Base-by-base conservation (phyloP, 2,113 vertebrate genomes). In the Lophius piscatorius region DNA sequence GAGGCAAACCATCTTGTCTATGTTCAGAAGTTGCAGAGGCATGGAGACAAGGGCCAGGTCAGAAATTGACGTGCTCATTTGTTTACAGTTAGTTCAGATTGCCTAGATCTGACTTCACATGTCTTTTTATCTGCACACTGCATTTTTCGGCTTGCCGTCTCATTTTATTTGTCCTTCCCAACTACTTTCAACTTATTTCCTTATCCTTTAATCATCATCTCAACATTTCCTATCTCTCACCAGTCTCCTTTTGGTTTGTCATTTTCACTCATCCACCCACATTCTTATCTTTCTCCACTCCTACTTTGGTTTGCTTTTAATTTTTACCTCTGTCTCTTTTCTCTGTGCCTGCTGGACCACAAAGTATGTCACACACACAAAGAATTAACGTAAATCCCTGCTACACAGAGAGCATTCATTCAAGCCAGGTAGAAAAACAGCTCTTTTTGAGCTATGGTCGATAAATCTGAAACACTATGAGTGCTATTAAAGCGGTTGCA, bases 331-430 rank as follows among this genome's bases (percentile, higher is more conserved):
- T 46, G 24, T 63, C 55, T 72, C 56, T 49, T 6, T 48, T 61
- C 72, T 28, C 33, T 58, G 49, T 74, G 44, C 67, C 62, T 51
- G 41, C 66, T 64, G 77, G 69, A 81, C 74, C 66, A 72, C 33
- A 4, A 81, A 72, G 82, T 81, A 83, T 81, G 75, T 81, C 75
- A 65, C 85, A 77, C 80, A 83, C 85, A 70, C 59, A 73, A 66
- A 77, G 78, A 79, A 80, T 81, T 72, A 80, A 81, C 73, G 78
- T 83, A 75, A 73, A 49, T 38, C 72, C 66, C 71, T 51, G 0
- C 44, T 47, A 14, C 61, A 82, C 76, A 81, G 64, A 75, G 59
- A 76, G 38, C 72, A 74, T 87, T 82, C 69, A 67, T 84, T 84
- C 71, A 67, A 44, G 76, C 76, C 76, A 62, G 46, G 48, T 68